Base-by-base conservation (phyloP, 2,888 invertebrate species). In the Plagiodera versicolora region DNA sequence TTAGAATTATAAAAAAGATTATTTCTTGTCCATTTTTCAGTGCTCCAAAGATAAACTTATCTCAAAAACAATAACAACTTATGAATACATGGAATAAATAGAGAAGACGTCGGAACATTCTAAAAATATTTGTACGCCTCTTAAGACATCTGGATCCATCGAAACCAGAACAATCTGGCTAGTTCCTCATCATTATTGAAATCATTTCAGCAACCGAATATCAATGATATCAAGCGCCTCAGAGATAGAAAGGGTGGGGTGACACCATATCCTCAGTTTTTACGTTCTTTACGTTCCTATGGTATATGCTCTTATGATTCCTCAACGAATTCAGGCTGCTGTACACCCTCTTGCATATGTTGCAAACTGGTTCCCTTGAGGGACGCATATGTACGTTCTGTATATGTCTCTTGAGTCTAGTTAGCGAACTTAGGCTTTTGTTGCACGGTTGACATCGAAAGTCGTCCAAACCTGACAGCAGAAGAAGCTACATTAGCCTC, bases 261-360 rank as follows among this genome's bases (percentile, higher is more conserved):
- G 64, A 73, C 56, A 58, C 82, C 81, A 55, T 70, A 57, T 65
- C 67, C 70, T 82, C 81, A 77, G 85, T 83, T 81, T 84, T 85
- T 79, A 88, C 87, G 82, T 90, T 90, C 85, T 91, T 91, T 64
- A 76, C 84, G 79, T 86, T 87, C 83, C 93, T 88, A 83, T 93
- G 93, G 83, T 93, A 93, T 86, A 94, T 92, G 82, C 92, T 92
- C 87, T 92, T 92, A 86, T 93, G 93, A 85, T 93, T 93, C 81
- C 93, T 86, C 77, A 93, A 87, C 80, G 92, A 92, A 86, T 93
- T 93, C 77, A 93, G 86, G 80, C 92, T 93, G 86, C 92, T 92
- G 86, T 93, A 94, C 74, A 92, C 92, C 80, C 93, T 89, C 82
- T 92, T 92, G 86, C 93, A 94, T 81, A 93, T 92, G 85, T 91